Base-by-base conservation (phyloP, 2,888 invertebrate genomes). In the Nipponacmea schrenckii region DNA sequence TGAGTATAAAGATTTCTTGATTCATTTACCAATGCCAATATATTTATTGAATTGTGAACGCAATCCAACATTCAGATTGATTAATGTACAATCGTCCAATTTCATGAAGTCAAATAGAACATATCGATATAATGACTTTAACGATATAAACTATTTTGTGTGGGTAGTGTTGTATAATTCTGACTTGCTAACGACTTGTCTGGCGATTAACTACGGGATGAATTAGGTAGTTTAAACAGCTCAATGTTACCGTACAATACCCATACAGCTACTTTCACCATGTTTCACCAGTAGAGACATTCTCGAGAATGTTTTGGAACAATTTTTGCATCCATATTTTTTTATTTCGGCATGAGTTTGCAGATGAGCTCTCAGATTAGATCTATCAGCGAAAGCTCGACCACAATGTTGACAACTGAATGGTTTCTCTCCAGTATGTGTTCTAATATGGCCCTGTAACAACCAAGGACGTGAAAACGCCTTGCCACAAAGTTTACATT, bases 341-440 rank as follows among this genome's bases (percentile, higher is more conserved):
- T 98, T 98, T 1, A 98, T 94, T 85, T 97, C 97, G 14, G 96
- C 96, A 90, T 98, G 98, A 1, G 98, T 98, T 89, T 98, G 98
- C 70, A 97, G 93, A 89, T 98, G 98, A 0, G 98, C 98, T 50
- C 98, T 91, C 73, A 98, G 91, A 90, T 98, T 98, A 50, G 97
- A 97, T 73, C 98, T 92, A 90, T 98, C 98, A 24, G 98, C 98
- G 89, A 98, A 98, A 1, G 97, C 96, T 45, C 98, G 93, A 83
- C 95, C 94, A 90, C 98, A 98, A 86, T 96, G 96, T 76, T 94
- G 94, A 89, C 98, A 98, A 71, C 94, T 94, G 91, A 98, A 98
- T 0, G 98, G 98, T 86, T 98, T 98, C 89, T 98, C 98, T 0
- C 97, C 98, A 0, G 98, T 98, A 90, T 98, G 98, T 0, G 98